Percentiles rank a stretch among this genome's conserved stretches.
phyloP scores from a whole-genome alignment of 2,888 invertebrate species.

The Drosophila nigricruria region DNA sequence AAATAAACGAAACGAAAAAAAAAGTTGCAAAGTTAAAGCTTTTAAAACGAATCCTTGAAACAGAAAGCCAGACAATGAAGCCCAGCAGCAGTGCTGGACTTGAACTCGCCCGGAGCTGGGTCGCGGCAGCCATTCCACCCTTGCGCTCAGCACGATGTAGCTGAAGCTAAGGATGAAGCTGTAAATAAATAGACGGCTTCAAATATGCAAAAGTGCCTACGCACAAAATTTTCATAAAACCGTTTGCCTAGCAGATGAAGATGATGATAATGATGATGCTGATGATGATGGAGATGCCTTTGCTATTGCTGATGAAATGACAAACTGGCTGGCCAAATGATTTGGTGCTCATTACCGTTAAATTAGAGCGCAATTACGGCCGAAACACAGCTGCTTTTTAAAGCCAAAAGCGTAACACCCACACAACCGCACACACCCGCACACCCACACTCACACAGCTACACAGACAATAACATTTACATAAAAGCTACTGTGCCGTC shows the following conservation, averaged over 20 bases:
- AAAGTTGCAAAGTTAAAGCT: constrained; percentile 57
- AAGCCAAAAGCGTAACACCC: constrained; percentile 20
- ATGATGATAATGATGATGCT: background rate
- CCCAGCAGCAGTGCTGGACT: constrained; percentile 20
- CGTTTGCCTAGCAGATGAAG: background rate
- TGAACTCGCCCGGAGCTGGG: constrained; percentile 27
- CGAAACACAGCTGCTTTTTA: constrained; percentile 44
- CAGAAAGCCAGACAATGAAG: constrained; percentile 44
- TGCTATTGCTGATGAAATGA: constrained; percentile 41
- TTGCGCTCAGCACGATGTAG: background rate
- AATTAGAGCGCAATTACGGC: constrained; percentile 74
- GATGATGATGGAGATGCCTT: background rate
- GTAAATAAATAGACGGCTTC: constrained; percentile 52
- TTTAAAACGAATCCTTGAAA: constrained; percentile 56
- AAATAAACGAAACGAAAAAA: constrained; percentile 24
- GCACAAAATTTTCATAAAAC: constrained; percentile 28
- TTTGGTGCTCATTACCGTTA: constrained; percentile 77
- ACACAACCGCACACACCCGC: constrained; percentile 20
- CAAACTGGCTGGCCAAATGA: constrained; percentile 57
- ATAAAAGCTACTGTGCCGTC: constrained; percentile 18
- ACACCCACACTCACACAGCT: constrained; percentile 13
- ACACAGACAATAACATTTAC: constrained; percentile 6
- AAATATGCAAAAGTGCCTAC: constrained; percentile 55
- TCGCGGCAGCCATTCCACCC: background rate
- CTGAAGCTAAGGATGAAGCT: too few relatives aligned